These are phyloP conservation scores for Tachina grossa DNA, from an alignment of 2,888 invertebrate genomes.

Conservation along the genomic window DNA sequence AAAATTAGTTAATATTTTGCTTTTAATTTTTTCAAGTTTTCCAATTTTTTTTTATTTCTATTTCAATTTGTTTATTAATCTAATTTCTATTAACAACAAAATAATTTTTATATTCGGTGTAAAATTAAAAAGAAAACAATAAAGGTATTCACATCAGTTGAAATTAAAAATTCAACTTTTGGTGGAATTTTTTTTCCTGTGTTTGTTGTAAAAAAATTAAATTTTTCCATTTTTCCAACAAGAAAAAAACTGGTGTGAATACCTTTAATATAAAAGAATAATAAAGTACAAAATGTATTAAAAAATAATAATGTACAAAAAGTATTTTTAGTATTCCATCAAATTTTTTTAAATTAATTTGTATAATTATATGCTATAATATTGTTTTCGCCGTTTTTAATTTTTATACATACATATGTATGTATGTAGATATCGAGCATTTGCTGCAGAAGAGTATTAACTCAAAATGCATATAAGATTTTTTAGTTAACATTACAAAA, in stretches of 20 bases:
- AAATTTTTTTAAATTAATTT: conserved; percentile 74
- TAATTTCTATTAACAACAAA: conserved; percentile 58
- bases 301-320: conserved; percentile 62
- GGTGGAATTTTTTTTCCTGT: too few relatives aligned
- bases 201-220: too few relatives aligned
- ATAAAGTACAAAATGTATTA: conserved; percentile 49
- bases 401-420: too few relatives aligned
- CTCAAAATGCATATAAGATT: too few relatives aligned
- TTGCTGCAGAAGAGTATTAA: too few relatives aligned
- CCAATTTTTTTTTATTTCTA: conserved; percentile 38
- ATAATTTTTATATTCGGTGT: conserved; percentile 29
- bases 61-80: conserved; percentile 47
- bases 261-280: conserved; percentile 30
- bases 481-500: too few relatives aligned
- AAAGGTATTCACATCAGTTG: too few relatives aligned
- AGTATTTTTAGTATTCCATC: conserved; percentile 72
- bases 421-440: too few relatives aligned
- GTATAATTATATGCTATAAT: conserved; percentile 56
- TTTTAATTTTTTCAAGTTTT: conserved; percentile 30
- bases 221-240: too few relatives aligned
- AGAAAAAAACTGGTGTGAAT: too few relatives aligned
- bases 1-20: conserved; percentile 74
- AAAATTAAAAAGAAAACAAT: conserved; percentile 29
- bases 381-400: too few relatives aligned
- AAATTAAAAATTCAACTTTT: too few relatives aligned